Evolutionary conservation across 2,888 invertebrate genomes (phyloP).

Genomic region (Drosophila nigritarsus): DNA sequence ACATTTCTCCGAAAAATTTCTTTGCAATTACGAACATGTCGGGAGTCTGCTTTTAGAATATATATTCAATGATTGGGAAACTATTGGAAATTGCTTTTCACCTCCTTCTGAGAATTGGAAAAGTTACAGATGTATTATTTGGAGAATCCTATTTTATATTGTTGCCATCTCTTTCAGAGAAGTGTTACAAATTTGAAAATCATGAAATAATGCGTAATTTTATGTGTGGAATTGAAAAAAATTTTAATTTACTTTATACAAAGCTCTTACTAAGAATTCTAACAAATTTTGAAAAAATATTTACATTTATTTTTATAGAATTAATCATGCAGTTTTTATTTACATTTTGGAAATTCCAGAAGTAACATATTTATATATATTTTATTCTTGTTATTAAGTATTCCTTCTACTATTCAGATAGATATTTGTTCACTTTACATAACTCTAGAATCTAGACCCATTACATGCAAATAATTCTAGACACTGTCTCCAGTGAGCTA

Average conservation of each 20-base stretch:
- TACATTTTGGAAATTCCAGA: no score
- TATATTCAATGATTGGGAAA: background rate
- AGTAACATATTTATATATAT: background rate
- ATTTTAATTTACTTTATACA: no score
- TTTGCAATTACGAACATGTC: background rate
- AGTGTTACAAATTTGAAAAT: no score
- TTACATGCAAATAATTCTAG: background rate
- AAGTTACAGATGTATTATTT: no score
- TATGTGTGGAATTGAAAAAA: no score
- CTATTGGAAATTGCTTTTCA: background rate
- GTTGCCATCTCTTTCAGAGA: no score
- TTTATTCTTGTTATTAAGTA: background rate
- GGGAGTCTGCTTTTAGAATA: no score
- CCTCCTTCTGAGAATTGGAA: background rate
- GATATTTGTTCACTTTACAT: no score
- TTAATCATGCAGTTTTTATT: background rate
- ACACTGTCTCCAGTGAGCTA: background rate
- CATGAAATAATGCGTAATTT: no score
- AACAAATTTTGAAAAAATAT: accelerated
- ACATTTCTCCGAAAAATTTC: background rate
- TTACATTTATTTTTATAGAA: background rate
- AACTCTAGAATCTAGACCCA: background rate
- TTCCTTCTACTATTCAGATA: background rate
- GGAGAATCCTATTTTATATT: no score
- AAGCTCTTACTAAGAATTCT: background rate